Evolutionary conservation across 2,113 vertebrate genomes (phyloP), one percentile per base, ranked within the genome.

Genomic region (Catagonus wagneri): DNA sequence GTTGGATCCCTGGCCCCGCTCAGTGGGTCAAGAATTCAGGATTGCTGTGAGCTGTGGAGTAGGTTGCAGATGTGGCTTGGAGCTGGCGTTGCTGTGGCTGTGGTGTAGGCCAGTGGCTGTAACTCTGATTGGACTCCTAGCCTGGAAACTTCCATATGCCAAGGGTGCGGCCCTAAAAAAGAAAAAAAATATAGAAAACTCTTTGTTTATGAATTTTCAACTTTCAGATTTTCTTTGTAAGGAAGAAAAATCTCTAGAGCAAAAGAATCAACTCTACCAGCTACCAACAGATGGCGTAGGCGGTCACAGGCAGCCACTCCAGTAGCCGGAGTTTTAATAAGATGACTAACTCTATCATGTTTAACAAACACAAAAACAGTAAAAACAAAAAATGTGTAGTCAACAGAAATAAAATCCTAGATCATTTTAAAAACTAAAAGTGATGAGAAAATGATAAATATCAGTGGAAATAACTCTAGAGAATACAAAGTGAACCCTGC

Each of bases 361-460:
- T 95, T 90, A 81, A 95, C 44, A 94, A 72, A 92, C 34, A 83
- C 29, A 78, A 87, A 66, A 75, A 25, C 15, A 94, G 7, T 22
- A 20, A 3, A 96, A 92, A 84, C 36, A 54, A 83, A 23, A 94
- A 83, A 36, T n/a, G 4, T 3, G 32, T 12, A 83, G 78, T 19
- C 44, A 89, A 86, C 23, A 66, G 60, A 86, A 74, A 94, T 61
- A 66, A 87, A 96, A 72, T 56, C 0, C 3, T 23, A 91, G 29
- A 79, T 66, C 39, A 90, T 34, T 90, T 87, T 75, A 68, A 72
- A 50, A 88, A 66, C 17, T 75, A 56, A 88, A 93, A 72, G 60
- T 71, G 75, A 87, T 61, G 32, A 84, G 60, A 60, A 90, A 90
- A 81, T 39, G 19, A 68, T 84, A n/a, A 78, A n/a, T 56, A 22